phyloP scores from a whole-genome alignment of 2,113 vertebrate species.

The Mixornis gularis region DNA sequence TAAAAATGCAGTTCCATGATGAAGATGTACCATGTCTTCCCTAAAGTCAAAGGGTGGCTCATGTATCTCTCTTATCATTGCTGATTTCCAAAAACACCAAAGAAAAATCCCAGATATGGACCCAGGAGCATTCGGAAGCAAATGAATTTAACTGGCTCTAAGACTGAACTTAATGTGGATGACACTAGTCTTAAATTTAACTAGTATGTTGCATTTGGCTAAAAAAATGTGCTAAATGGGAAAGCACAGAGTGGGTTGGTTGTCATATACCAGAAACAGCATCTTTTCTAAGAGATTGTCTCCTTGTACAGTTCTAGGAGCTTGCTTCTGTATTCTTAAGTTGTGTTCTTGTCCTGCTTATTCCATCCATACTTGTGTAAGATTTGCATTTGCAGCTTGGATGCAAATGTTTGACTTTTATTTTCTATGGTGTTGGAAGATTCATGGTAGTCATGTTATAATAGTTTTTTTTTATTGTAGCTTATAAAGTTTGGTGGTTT shows the following conservation, averaged over 20 bases:
- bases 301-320: not conserved
- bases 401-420: not conserved
- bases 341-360: not conserved
- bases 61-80: not conserved
- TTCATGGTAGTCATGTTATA: not conserved
- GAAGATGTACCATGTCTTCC: not conserved
- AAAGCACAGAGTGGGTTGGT: not conserved
- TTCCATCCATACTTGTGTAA: not conserved
- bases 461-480: not conserved
- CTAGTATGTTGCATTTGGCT: not conserved
- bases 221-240: not conserved
- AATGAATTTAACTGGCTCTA: not conserved
- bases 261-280: not conserved
- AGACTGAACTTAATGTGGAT: not conserved
- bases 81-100: not conserved
- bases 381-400: not conserved
- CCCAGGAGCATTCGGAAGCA: not conserved
- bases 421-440: not conserved
- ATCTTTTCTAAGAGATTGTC: not conserved
- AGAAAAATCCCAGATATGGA: not conserved
- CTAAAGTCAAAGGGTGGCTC: not conserved
- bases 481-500: not conserved
- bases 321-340: not conserved
- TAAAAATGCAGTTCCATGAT: not conserved
- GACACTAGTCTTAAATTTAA: not conserved